Percentiles rank a stretch among this genome's conserved stretches.
Conservation (phyloP, 2,888 invertebrate genomes). For the Ormyrus thymus region DNA sequence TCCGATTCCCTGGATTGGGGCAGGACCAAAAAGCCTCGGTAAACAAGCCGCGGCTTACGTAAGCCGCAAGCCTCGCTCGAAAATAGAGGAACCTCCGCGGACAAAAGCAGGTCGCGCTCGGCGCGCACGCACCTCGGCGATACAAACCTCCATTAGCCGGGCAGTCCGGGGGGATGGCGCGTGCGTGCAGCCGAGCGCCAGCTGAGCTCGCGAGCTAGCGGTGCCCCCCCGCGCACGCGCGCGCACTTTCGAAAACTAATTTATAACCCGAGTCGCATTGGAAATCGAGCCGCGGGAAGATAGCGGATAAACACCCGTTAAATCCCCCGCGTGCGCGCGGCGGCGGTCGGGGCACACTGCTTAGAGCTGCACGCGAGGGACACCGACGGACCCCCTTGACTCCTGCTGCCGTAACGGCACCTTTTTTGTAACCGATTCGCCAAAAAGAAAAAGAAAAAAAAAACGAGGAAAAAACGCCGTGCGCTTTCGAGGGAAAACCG, state of each 20-base stretch:
- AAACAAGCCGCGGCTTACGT: too few relatives aligned
- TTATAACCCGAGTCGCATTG: constrained; percentile 33
- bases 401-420: constrained; percentile 16
- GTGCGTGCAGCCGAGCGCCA: background rate
- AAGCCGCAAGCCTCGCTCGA: too few relatives aligned
- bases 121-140: too few relatives aligned
- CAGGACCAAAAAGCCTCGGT: too few relatives aligned
- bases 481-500: background rate
- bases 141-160: too few relatives aligned
- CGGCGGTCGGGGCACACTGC: background rate
- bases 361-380: constrained; percentile 5
- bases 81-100: too few relatives aligned
- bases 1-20: too few relatives aligned
- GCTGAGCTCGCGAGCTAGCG: constrained; percentile 9
- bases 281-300: constrained; percentile 15
- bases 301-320: constrained; percentile 41
- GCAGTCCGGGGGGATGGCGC: constrained; percentile 1
- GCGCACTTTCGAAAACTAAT: constrained; percentile 45
- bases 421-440: background rate
- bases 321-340: constrained; percentile 14
- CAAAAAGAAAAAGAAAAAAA: too few relatives aligned
- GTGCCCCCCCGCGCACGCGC: background rate
- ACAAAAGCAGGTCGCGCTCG: too few relatives aligned
- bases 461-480: background rate
- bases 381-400: background rate